Conservation (phyloP, 2,888 invertebrate genomes). For the Keiferia lycopersicella region DNA sequence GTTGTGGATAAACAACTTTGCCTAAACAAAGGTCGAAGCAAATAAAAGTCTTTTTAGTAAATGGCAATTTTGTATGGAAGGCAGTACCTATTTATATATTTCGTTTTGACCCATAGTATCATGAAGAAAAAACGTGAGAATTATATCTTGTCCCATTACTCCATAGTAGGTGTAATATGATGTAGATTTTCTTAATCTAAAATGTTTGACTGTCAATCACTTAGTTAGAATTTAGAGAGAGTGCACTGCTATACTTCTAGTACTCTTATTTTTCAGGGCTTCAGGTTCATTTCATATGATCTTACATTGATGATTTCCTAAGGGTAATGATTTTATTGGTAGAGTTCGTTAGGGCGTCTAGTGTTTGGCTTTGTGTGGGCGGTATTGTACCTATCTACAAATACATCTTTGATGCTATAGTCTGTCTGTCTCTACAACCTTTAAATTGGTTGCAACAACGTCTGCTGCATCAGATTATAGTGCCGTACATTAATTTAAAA, state of each 20-base stretch:
- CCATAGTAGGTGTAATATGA: no score
- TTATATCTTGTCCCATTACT: no score
- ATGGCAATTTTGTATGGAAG: no score
- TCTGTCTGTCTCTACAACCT: background rate
- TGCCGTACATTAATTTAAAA: no score
- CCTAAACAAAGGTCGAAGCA: no score
- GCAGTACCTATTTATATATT: background rate
- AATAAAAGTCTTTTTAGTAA: no score
- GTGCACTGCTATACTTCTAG: background rate
- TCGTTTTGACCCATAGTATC: background rate
- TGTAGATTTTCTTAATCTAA: no score
- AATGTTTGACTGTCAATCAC: no score
- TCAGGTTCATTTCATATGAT: background rate
- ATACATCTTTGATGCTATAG: background rate
- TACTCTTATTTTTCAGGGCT: background rate
- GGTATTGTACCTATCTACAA: background rate
- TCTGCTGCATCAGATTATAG: background rate
- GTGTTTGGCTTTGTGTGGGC: background rate
- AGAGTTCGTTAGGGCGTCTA: background rate
- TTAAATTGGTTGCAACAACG: background rate
- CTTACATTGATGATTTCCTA: background rate
- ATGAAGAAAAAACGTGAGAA: background rate
- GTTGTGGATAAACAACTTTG: no score
- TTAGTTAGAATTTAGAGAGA: no score
- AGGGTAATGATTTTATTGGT: background rate